Base-by-base conservation (phyloP, 2,888 invertebrate species). In the Acleris cristana region DNA sequence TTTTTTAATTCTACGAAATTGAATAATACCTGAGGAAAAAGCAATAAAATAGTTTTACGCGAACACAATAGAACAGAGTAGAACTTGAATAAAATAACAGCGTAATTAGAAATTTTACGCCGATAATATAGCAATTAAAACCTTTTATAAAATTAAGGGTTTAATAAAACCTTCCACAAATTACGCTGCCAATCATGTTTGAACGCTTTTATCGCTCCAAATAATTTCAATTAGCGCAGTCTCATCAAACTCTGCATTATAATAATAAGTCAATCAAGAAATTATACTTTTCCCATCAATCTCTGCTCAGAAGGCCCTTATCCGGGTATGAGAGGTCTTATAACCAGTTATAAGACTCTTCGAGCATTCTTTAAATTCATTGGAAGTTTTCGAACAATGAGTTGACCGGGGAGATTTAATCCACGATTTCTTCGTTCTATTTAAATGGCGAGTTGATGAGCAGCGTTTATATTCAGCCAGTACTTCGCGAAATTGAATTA, bases 221-320 rank as follows among this genome's bases (percentile, higher is more conserved):
- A 76, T 65, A 62, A 71, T 74, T 70, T 67, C 74, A 76, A 77
- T 76, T 75, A 74, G 71, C 71, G 69, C 60, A 64, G 59, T 61
- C 70, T 65, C 63, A 67, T 64, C 65, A 62, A 70, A 70, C 69
- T 62, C 65, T 60, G 61, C 69, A 65, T 73, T 69, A 61, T 34
- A 34, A 30, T 64, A 69, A 70, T 60, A 69, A 66, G 70, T 53
- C 72, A 73, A 77, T 75, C 72, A 70, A 70, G 59, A 70, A 73
- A 76, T 76, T 72, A 75, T 76, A 75, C 71, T 72, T 65, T 66
- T 23, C 64, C 69, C 72, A 78, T 77, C 77, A 76, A 78, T 78
- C 78, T 76, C 69, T 64, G 49, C 54, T 49, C 40, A 45, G 54
- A 14, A 12, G 53, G 55, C 18, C 14, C 40, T 40, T 40, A 40